Evolutionary conservation across 1,140 invertebrate genomes (phyloP).

Genomic region (Anagrus nilaparvatae): DNA sequence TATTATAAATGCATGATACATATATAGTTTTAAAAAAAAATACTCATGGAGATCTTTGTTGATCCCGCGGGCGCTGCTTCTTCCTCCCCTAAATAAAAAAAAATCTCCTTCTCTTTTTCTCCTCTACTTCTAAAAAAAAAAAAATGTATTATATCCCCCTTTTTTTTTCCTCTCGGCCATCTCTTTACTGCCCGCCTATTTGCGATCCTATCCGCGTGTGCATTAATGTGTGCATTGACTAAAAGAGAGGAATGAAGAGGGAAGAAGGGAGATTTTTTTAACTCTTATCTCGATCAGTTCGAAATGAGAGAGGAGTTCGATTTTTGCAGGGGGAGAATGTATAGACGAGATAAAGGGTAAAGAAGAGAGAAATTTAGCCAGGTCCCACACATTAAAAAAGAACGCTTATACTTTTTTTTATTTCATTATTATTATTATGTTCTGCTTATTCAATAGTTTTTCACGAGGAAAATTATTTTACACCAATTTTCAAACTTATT

Average conservation of each 20-base stretch:
- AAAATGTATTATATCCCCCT: background rate
- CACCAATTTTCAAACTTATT: no score
- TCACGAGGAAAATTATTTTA: no score
- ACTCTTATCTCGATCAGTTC: constrained; percentile 13
- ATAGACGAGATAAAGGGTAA: background rate
- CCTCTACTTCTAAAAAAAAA: no score
- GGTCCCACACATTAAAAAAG: no score
- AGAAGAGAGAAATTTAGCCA: background rate
- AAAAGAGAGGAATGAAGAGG: no score
- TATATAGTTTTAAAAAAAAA: constrained; percentile 6
- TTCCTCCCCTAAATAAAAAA: no score
- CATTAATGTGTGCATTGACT: constrained; percentile 10
- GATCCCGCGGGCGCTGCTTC: background rate
- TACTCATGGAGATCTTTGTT: background rate
- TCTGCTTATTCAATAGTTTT: no score
- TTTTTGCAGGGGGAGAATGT: no score
- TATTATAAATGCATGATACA: background rate
- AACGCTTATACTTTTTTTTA: no score
- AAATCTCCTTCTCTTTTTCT: background rate
- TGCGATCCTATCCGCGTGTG: constrained; percentile 12
- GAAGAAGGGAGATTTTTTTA: no score
- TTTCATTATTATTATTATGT: no score
- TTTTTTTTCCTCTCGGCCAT: background rate
- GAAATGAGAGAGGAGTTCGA: no score
- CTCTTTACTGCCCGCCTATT: constrained; percentile 7